phyloP scores from a whole-genome alignment of 2,888 invertebrate genomes.

The Atrina japonica region DNA sequence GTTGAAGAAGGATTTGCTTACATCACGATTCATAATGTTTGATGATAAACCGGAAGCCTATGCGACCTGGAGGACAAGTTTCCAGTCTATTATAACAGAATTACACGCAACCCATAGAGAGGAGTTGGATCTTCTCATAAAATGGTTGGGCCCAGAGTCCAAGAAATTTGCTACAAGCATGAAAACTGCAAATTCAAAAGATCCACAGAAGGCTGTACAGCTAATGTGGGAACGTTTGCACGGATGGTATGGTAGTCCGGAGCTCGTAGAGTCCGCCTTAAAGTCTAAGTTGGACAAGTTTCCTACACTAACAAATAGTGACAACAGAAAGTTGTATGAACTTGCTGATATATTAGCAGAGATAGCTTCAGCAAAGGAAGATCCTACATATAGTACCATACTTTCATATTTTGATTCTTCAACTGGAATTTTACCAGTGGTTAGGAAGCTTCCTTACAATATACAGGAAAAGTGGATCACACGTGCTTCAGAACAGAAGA shows the following conservation, averaged over 20 bases:
- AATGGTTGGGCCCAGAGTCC: conserved; percentile 40
- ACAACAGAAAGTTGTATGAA: conserved; percentile 12
- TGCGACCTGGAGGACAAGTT: conserved; percentile 36
- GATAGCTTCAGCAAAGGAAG: conserved; percentile 8
- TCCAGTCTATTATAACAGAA: conserved; percentile 30
- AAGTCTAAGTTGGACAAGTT: conserved; percentile 22
- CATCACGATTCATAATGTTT: conserved; percentile 35
- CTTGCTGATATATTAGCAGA: conserved; percentile 8
- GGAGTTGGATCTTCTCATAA: conserved; percentile 37
- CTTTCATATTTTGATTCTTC: conserved; percentile 21
- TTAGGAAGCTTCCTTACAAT: conserved; percentile 10
- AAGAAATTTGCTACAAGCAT: conserved; percentile 30
- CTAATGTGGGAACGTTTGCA: conserved; percentile 38
- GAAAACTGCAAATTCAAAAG: conserved; percentile 30
- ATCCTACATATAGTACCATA: conserved; percentile 5
- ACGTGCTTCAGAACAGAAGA: conserved; percentile 22
- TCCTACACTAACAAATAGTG: conserved; percentile 17
- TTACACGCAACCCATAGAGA: conserved; percentile 27
- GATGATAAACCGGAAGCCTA: conserved; percentile 32
- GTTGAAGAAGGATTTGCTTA: conserved; percentile 36
- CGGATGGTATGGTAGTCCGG: conserved; percentile 31
- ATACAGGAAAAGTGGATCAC: conserved; percentile 21
- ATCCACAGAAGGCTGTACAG: conserved; percentile 23
- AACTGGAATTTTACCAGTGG: conserved; percentile 10
- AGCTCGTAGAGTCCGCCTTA: conserved; percentile 30